Percentiles rank a stretch among this genome's conserved stretches.
Conservation (phyloP, 2,797 vertebrate species). For the Karalla daura region DNA sequence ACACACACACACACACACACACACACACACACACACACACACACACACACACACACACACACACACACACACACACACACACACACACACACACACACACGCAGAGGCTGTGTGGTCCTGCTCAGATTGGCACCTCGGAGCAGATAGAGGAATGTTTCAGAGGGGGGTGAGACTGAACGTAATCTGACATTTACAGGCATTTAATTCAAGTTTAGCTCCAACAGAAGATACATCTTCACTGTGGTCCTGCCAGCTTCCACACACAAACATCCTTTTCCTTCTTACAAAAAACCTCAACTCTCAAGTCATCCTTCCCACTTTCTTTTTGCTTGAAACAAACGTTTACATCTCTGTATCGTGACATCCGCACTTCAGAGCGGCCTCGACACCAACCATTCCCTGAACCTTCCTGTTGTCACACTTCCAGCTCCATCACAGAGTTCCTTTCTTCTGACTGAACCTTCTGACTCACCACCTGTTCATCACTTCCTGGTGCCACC, state of each 20-base stretch:
- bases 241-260: slow-evolving; percentile 8
- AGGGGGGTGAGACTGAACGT: slow-evolving; percentile 26
- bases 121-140: slow-evolving; percentile 64
- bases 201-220: slow-evolving; percentile 3
- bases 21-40: too few relatives aligned
- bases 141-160: slow-evolving; percentile 59
- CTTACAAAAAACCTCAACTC: slow-evolving; percentile 1
- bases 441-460: slow-evolving; percentile 24
- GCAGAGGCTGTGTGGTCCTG: slow-evolving; percentile 54
- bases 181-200: slow-evolving; percentile 23
- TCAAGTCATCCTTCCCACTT: slow-evolving; percentile 17
- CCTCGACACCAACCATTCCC: neutral
- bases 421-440: neutral
- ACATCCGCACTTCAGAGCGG: slow-evolving; percentile 3
- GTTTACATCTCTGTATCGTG: slow-evolving; percentile 21
- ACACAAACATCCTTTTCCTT: slow-evolving; percentile 3
- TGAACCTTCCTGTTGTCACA: slow-evolving; percentile 1
- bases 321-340: slow-evolving; percentile 20
- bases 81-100: slow-evolving; percentile 48
- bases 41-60: too few relatives aligned
- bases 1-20: too few relatives aligned
- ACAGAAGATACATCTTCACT: slow-evolving; percentile 27
- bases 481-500: slow-evolving; percentile 42
- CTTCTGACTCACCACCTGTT: slow-evolving; percentile 17
- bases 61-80: too few relatives aligned